Evolutionary conservation across 2,797 vertebrate species (phyloP).

Genomic region (Crypturellus tataupa): DNA sequence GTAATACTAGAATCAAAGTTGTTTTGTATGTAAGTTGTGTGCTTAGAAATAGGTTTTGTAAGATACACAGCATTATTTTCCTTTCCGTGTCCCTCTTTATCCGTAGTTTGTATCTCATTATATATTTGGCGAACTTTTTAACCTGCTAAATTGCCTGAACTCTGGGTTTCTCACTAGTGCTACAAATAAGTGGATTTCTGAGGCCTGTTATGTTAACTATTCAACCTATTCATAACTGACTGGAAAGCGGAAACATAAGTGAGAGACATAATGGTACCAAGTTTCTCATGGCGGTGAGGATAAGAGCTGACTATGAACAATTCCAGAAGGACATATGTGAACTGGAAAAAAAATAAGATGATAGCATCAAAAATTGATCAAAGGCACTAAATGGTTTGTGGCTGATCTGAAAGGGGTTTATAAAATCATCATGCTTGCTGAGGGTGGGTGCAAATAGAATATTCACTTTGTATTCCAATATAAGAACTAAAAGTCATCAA

Average conservation of each 20-base stretch:
- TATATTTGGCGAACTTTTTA: background rate
- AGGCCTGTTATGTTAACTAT: background rate
- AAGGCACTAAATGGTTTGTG: background rate
- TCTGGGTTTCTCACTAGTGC: background rate
- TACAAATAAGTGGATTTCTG: background rate
- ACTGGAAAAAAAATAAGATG: background rate
- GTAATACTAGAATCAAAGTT: background rate
- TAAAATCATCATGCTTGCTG: background rate
- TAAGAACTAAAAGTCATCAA: background rate
- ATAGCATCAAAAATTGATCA: fast-evolving
- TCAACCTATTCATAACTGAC: background rate
- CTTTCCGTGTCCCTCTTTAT: background rate
- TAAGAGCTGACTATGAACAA: background rate
- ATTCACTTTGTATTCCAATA: background rate
- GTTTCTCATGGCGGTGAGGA: background rate
- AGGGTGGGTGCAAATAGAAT: background rate
- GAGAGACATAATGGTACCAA: background rate
- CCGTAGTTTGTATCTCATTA: background rate
- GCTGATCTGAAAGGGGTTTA: background rate
- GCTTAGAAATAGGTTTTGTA: background rate
- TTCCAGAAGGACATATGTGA: background rate
- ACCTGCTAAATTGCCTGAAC: background rate
- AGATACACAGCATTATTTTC: background rate
- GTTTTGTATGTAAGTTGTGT: background rate
- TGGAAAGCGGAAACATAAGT: background rate